A percentile compares a stretch with the other conserved stretches of the same genome.
These are phyloP conservation scores for Zapus hudsonius DNA, from an alignment of 2,113 vertebrate genomes.

Conservation along the genomic window DNA sequence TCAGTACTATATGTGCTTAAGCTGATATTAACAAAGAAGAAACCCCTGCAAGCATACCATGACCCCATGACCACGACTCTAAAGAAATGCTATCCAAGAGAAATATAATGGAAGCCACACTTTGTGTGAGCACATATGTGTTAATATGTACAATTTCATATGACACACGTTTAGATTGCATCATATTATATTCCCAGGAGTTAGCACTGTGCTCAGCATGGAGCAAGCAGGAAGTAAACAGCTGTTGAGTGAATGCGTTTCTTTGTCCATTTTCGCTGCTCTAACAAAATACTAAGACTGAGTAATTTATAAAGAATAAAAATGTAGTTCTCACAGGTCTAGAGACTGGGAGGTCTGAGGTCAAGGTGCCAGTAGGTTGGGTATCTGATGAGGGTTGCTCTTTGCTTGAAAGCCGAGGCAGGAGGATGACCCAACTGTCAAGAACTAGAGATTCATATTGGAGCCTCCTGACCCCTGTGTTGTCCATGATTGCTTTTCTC, in stretches of 20 bases:
- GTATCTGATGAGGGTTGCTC: background rate
- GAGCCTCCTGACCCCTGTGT: background rate
- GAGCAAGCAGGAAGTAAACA: background rate
- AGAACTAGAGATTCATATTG: background rate
- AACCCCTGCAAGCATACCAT: background rate
- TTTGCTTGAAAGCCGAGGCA: background rate
- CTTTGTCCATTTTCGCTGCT: background rate
- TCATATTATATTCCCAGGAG: background rate
- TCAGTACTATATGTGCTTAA: background rate
- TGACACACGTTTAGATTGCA: background rate
- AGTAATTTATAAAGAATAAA: background rate
- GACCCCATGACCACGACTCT: background rate
- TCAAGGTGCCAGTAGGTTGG: background rate
- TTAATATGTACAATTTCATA: background rate
- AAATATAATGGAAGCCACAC: background rate
- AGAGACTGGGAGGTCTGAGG: background rate
- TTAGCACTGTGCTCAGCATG: background rate
- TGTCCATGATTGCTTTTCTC: background rate
- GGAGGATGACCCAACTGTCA: background rate
- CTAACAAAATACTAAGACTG: background rate
- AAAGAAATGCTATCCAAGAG: background rate
- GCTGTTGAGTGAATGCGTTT: background rate
- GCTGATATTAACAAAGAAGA: background rate
- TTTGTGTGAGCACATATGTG: background rate
- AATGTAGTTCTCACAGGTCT: background rate